These are phyloP conservation scores for Dusona sp. DNA, from an alignment of 2,888 invertebrate species.

Conservation along the genomic window DNA sequence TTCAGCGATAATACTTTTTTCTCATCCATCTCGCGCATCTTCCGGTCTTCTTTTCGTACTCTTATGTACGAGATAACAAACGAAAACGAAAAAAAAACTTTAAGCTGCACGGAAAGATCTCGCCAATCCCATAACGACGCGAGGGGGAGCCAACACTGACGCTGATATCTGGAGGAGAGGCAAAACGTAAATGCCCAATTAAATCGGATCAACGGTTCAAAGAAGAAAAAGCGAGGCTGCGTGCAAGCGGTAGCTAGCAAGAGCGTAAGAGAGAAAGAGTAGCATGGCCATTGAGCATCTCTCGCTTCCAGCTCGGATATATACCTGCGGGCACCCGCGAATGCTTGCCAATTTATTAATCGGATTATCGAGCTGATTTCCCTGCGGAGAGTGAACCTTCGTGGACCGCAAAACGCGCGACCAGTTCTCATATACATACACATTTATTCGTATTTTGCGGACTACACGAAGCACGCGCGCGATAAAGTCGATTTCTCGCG, in stretches of 20 bases:
- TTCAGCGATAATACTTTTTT: conserved; percentile 33
- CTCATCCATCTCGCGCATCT: conserved; percentile 37
- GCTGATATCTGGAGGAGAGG: conserved; percentile 70
- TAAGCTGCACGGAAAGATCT: conserved; percentile 12
- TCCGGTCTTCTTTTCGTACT: conserved; percentile 62
- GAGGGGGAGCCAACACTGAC: conserved; percentile 3
- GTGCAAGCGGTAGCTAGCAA: not conserved
- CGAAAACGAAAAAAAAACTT: conserved; percentile 14
- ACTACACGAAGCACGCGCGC: conserved; percentile 65
- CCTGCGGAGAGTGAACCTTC: conserved; percentile 79
- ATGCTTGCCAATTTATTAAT: conserved; percentile 83
- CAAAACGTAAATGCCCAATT: conserved; percentile 80
- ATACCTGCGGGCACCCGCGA: conserved; percentile 64
- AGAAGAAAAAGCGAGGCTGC: not conserved
- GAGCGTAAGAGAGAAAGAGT: not conserved
- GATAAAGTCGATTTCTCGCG: conserved; percentile 74
- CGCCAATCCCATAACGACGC: conserved; percentile 2
- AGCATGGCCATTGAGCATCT: conserved; percentile 27
- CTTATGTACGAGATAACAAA: conserved; percentile 46
- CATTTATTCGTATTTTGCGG: not conserved
- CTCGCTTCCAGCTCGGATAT: conserved; percentile 38
- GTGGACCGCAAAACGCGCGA: conserved; percentile 52
- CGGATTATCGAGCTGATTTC: conserved; percentile 84
- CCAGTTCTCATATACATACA: conserved; percentile 39
- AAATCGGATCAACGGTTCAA: conserved; percentile 73